Conservation (phyloP, 2,113 vertebrate species). For the Chinchilla lanigera region DNA sequence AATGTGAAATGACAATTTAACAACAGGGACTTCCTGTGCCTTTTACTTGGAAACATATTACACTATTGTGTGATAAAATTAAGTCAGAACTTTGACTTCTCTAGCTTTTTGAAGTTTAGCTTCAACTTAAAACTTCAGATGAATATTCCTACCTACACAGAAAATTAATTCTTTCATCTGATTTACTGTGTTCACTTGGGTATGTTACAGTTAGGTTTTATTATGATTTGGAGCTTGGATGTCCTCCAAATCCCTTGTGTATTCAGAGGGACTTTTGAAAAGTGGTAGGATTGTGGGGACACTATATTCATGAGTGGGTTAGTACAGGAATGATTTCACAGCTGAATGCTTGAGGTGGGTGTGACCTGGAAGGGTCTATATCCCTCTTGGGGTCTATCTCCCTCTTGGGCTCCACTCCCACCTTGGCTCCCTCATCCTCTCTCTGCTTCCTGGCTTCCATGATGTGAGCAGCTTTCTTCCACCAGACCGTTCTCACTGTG, state of each 20-base stretch:
- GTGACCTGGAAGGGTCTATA: neutral
- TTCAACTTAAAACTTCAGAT: neutral
- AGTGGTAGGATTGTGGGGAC: no score
- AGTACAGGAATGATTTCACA: neutral
- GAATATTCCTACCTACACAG: neutral
- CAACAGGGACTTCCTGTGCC: neutral
- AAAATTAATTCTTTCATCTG: neutral
- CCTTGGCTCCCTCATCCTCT: neutral
- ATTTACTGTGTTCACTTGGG: neutral
- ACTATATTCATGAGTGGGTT: neutral
- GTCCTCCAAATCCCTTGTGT: neutral
- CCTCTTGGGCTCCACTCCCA: no score
- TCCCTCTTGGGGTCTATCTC: no score
- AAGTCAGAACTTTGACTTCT: neutral
- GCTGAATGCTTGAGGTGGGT: neutral
- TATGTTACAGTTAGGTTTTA: neutral
- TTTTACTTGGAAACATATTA: slow-evolving; percentile 2
- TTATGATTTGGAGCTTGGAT: neutral
- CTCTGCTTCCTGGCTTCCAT: neutral
- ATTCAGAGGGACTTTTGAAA: neutral
- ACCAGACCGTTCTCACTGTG: neutral
- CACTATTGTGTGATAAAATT: neutral
- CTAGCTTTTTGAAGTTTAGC: neutral
- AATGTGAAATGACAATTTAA: neutral
- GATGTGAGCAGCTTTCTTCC: neutral